Evolutionary conservation across 2,113 vertebrate species (phyloP), one percentile per base, ranked within the genome.

Genomic region (Dicrurus megarhynchus): DNA sequence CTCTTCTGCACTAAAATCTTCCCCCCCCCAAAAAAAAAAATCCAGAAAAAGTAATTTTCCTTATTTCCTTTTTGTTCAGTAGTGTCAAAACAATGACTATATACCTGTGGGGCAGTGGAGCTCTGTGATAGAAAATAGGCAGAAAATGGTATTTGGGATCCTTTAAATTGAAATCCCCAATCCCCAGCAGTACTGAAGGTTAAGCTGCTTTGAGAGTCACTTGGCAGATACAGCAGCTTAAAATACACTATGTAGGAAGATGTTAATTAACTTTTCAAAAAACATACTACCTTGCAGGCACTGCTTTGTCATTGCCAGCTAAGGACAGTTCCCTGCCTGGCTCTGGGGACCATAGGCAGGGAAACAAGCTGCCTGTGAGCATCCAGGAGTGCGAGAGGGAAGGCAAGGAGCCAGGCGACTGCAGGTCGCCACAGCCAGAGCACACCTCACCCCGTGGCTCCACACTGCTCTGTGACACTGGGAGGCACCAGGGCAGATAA

Each of bases 361-460:
- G 69, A 61, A 68, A 32, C 6, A 30, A 80, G 49, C 39, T 61
- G 61, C 32, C 83, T 57, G 16, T 5, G 3, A 71, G 41, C 6
- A 3, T 18, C 13, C n/a, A 9, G 53, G 35, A 63, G 33, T 11
- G 32, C 1, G 2, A 9, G 56, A 7, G 71, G 2, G 3, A 63
- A 46, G 41, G 41, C 2, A 10, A 84, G 44, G 57, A 64, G 21
- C 35, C 26, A 3, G 42, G 28, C 0, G 0, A 8, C 15, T 44
- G 41, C 28, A 16, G 42, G 2, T 61, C 20, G 53, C 73, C 2
- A 0, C 27, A 44, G 35, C 20, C 68, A n/a, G 35, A 23, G 35
- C 26, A 6, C 16, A 7, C 32, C 60, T 56, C 26, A 0, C 14
- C n/a, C 60, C 0, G 0, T 3, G 33, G 69, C 69, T 70, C 46